phyloP scores from a whole-genome alignment of 1,140 invertebrate genomes.

The Tachypleus tridentatus region DNA sequence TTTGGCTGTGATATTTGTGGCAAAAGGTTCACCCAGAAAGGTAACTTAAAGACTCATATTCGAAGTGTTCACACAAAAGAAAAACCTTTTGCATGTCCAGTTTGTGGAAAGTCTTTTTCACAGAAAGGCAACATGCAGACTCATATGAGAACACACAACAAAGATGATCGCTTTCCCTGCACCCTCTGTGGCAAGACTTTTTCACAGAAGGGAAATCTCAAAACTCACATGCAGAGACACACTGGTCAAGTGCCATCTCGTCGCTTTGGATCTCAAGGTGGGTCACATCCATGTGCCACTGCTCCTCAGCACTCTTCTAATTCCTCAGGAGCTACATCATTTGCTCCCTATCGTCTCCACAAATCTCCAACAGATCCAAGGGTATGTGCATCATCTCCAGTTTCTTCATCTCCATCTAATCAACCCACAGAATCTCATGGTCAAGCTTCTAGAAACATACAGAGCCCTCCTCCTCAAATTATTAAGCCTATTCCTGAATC shows the following conservation, averaged over 20 bases:
- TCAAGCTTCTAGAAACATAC: background rate
- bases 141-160: conserved; percentile 94
- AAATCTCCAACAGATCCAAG: background rate
- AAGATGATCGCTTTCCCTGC: conserved; percentile 29
- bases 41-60: conserved; percentile 84
- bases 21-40: conserved; percentile 28
- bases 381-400: no score
- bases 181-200: conserved; percentile 41
- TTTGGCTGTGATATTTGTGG: conserved; percentile 25
- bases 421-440: no score
- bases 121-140: conserved; percentile 56
- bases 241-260: conserved; percentile 18
- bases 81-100: conserved; percentile 27
- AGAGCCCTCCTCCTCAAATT: conserved; percentile 1
- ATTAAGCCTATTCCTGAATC: conserved; percentile 12
- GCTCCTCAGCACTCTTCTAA: background rate
- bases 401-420: no score
- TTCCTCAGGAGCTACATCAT: background rate
- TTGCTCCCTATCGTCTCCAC: background rate
- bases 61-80: conserved; percentile 69
- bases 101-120: conserved; percentile 31
- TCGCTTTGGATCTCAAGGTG: background rate
- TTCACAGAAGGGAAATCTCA: conserved; percentile 47
- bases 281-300: background rate
- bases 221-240: conserved; percentile 45